Evolutionary conservation across 1,140 invertebrate genomes (phyloP).

Genomic region (Neodiprion lecontei): DNA sequence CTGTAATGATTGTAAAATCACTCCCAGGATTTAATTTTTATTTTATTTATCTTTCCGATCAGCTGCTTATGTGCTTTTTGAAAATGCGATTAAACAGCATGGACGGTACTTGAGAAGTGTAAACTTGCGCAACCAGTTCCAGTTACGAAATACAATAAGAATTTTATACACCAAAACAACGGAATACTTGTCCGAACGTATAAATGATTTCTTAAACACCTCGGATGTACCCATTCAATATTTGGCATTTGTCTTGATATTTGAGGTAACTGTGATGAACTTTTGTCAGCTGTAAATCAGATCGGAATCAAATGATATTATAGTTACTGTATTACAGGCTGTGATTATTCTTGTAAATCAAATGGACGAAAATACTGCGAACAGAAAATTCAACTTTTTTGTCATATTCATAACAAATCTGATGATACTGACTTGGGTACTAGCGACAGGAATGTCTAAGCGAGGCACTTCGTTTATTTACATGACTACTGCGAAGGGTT

Average conservation of each 20-base stretch:
- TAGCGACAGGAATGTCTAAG: constrained; percentile 1
- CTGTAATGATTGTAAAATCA: background rate
- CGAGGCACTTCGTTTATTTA: constrained; percentile 6
- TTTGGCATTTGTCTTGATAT: constrained; percentile 10
- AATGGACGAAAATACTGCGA: background rate
- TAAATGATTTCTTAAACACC: constrained; percentile 1
- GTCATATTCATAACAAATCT: background rate
- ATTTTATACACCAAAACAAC: background rate
- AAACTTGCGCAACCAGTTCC: background rate
- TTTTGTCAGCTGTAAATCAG: background rate
- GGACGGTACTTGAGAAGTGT: background rate
- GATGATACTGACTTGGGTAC: background rate
- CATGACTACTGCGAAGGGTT: background rate
- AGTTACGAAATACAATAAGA: background rate
- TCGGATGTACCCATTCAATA: constrained; percentile 12
- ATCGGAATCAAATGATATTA: background rate
- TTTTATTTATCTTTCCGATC: background rate
- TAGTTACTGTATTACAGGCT: background rate
- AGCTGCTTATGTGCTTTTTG: background rate
- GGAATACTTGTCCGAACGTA: background rate
- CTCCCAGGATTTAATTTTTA: background rate
- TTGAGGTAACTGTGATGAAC: background rate
- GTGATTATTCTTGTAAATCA: constrained; percentile 1
- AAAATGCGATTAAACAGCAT: background rate
- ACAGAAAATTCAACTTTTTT: background rate